Evolutionary conservation across 2,888 invertebrate genomes (phyloP).

Genomic region (Acholoe squamosa): DNA sequence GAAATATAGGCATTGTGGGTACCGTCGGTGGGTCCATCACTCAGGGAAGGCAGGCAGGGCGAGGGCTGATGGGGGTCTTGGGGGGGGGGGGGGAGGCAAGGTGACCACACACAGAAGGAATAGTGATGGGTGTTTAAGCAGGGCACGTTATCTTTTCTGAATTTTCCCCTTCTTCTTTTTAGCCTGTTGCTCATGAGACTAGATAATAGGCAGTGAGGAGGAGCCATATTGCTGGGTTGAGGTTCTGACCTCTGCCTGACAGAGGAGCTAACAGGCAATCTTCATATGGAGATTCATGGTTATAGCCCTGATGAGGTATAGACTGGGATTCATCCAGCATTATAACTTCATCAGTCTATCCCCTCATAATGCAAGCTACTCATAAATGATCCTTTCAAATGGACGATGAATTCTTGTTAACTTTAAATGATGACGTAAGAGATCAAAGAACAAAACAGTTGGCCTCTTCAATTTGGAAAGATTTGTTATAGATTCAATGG

Average conservation of each 20-base stretch:
- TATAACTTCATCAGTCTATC: slow-evolving; percentile 21
- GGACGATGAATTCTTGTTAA: neutral
- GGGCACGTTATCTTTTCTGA: neutral
- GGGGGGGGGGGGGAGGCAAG: neutral
- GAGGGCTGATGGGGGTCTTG: neutral
- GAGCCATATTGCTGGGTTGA: neutral
- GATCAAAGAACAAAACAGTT: too few species aligned
- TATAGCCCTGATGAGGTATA: slow-evolving; percentile 29
- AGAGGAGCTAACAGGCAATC: slow-evolving; percentile 12
- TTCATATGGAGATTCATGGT: slow-evolving; percentile 42
- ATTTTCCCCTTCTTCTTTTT: neutral
- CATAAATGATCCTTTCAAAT: neutral
- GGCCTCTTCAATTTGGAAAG: too few species aligned
- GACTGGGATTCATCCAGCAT: neutral
- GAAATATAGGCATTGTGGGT: slow-evolving; percentile 56
- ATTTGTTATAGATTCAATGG: too few species aligned
- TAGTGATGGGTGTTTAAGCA: neutral
- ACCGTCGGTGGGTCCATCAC: slow-evolving; percentile 16
- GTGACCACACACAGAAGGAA: slow-evolving; percentile 42
- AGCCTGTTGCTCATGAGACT: neutral
- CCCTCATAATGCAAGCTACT: neutral
- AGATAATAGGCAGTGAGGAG: neutral
- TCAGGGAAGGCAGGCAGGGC: neutral
- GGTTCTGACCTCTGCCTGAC: neutral
- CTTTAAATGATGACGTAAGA: too few species aligned